Percentiles rank a stretch among this genome's conserved stretches.
These are phyloP conservation scores for Oncorhynchus gorbuscha DNA, from an alignment of 2,113 vertebrate genomes.

Conservation along the genomic window DNA sequence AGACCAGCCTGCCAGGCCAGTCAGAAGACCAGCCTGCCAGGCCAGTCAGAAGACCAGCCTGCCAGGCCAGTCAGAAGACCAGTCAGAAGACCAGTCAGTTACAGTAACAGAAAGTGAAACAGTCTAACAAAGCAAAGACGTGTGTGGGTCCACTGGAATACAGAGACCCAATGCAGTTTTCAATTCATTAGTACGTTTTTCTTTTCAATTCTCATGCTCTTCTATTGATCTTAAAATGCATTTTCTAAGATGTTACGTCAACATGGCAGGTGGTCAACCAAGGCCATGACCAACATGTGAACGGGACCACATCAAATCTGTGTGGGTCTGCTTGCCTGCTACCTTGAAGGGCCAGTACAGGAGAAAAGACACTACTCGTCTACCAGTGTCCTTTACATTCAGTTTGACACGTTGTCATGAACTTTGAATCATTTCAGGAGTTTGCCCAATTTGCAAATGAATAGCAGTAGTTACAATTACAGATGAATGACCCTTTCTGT, in stretches of 20 bases:
- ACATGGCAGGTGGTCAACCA: neutral
- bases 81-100: slow-evolving; percentile 27
- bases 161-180: slow-evolving; percentile 12
- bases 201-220: neutral
- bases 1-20: slow-evolving; percentile 13
- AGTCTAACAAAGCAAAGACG: slow-evolving; percentile 7
- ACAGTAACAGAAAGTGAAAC: slow-evolving; percentile 34
- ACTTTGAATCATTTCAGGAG: neutral
- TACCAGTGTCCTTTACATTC: neutral
- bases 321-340: neutral
- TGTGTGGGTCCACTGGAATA: slow-evolving; percentile 13
- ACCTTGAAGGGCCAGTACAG: neutral
- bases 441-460: slow-evolving; percentile 34
- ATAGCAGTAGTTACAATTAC: slow-evolving; percentile 41
- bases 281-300: neutral
- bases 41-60: too few species aligned
- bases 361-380: neutral
- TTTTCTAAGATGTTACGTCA: neutral
- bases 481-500: neutral
- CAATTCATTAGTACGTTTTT: neutral
- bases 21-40: slow-evolving; percentile 25
- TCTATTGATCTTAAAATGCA: neutral
- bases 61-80: neutral
- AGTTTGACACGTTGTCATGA: neutral
- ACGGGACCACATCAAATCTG: neutral